Conservation (phyloP, 2,888 invertebrate genomes). For the Leucania comma region DNA sequence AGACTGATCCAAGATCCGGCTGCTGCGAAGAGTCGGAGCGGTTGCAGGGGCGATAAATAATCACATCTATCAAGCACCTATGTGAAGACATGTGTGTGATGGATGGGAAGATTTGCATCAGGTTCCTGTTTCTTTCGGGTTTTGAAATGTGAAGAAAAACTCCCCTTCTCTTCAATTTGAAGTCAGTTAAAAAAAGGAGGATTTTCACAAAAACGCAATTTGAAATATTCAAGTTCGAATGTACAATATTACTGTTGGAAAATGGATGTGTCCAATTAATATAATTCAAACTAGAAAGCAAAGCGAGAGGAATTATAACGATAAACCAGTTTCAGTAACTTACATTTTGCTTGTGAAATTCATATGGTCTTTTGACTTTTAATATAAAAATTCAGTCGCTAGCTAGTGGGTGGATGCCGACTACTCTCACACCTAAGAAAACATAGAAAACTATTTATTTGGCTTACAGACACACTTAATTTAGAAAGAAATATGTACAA, state of each 20-base stretch:
- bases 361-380: too few relatives aligned
- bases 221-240: too few relatives aligned
- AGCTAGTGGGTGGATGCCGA: too few relatives aligned
- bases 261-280: too few relatives aligned
- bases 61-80: slow-evolving; percentile 22
- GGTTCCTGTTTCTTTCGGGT: neutral
- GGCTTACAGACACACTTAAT: too few relatives aligned
- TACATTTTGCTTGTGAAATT: neutral
- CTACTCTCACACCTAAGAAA: too few relatives aligned
- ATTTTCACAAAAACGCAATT: neutral
- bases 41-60: slow-evolving; percentile 9
- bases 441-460: too few relatives aligned
- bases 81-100: slow-evolving; percentile 4
- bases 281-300: neutral
- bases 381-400: too few relatives aligned
- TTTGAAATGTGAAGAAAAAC: neutral
- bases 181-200: neutral
- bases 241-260: too few relatives aligned
- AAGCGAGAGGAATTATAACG: neutral
- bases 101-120: slow-evolving; percentile 3
- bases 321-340: neutral
- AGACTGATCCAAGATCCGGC: slow-evolving; percentile 38
- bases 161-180: neutral
- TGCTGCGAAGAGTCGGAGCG: slow-evolving; percentile 29
- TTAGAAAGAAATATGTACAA: too few relatives aligned